These are phyloP conservation scores for Alcedo atthis DNA, from an alignment of 2,797 vertebrate species.

Conservation along the genomic window DNA sequence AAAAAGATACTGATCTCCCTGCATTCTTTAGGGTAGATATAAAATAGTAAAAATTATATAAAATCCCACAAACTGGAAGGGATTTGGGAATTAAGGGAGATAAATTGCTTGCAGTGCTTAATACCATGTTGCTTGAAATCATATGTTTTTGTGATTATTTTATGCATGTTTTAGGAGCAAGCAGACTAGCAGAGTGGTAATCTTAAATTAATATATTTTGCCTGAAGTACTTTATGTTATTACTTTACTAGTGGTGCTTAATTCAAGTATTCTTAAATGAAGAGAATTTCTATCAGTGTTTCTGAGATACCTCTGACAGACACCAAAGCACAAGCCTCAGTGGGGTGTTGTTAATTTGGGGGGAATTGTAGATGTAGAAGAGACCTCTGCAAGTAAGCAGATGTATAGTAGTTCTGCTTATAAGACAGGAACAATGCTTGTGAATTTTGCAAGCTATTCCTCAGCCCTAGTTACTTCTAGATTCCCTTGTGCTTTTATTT, in stretches of 20 bases:
- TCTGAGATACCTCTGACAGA: neutral
- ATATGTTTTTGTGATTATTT: neutral
- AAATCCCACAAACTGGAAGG: neutral
- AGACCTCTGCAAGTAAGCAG: neutral
- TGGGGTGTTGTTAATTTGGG: neutral
- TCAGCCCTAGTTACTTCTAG: neutral
- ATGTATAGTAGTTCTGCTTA: neutral
- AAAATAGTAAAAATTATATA: neutral
- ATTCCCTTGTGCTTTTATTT: neutral
- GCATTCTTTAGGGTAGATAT: constrained; percentile 11
- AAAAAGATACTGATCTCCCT: constrained; percentile 26
- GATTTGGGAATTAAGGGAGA: neutral
- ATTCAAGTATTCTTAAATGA: neutral
- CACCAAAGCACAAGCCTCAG: neutral
- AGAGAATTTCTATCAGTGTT: neutral
- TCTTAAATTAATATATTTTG: neutral
- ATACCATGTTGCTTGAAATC: neutral
- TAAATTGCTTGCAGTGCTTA: neutral
- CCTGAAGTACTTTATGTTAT: neutral
- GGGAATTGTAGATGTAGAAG: neutral
- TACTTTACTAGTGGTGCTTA: neutral
- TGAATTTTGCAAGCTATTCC: neutral
- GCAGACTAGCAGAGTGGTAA: neutral
- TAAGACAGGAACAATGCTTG: neutral
- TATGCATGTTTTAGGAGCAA: constrained; percentile 3